Base-by-base conservation (phyloP, 2,888 invertebrate species). In the Rhamnusium bicolor region DNA sequence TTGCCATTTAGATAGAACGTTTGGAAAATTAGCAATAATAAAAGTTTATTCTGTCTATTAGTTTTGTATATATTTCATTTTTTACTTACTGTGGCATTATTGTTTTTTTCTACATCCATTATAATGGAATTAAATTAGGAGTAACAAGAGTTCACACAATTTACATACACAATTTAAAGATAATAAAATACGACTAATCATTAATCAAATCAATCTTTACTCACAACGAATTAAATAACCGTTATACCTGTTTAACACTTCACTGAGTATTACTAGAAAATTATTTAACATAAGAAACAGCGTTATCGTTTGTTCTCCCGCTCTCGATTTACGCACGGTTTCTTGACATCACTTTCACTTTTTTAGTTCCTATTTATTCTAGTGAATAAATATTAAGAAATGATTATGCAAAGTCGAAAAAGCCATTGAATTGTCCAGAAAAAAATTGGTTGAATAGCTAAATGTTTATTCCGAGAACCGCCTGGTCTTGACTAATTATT, bases 271-370 rank as follows among this genome's bases (percentile, higher is more conserved):
- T 61, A 12, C 61, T 8, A 21, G 58, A 58, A 19, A 24, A 18
- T 58, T 58, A 27, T 58, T 32, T 12, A 58, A 32, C 32, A 0
- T 18, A 29, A 10, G 18, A n/a, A 58, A 58, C 6, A 18, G 8
- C 32, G 40, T 32, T 32, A 4, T 19, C 14, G 32, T 29, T 14
- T 16, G 29, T 18, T 32, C 14, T 2, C 32, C 58, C 32, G 24
- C 29, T 32, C 8, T 29, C 24, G 3, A 12, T 16, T 58, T 19
- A 32, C 58, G 19, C 24, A 12, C 61, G 61, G 27, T 46, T 61
- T 61, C 21, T 61, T 18, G 18, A 32, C 58, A 58, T 40, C 61
- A 61, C 61, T 61, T 61, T 61, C 61, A 46, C 61, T 46, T 21
- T 18, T 6, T 58, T 40, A 40, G 40, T 14, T 58, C 8, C 1